Base-by-base conservation (phyloP, 1,140 invertebrate genomes). In the Leptopilina boulardi region DNA sequence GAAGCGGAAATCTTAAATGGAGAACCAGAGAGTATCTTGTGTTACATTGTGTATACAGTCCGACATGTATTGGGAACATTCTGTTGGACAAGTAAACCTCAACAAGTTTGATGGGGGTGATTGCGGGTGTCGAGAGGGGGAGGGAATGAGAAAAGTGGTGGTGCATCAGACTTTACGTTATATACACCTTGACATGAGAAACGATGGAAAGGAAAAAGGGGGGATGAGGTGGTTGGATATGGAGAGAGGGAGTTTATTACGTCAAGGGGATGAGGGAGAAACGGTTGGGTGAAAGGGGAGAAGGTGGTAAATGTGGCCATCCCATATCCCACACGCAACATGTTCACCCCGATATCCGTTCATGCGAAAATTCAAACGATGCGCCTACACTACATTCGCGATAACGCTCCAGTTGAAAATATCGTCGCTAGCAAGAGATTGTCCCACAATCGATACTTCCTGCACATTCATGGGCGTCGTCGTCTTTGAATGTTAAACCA, bases 361-460 rank as follows among this genome's bases (percentile, higher is more conserved):
- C 86, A 84, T 85, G 84, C 81, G 85, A 87, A 84, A 87, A 86
- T 87, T 87, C 82, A 85, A 87, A 87, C 82, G 84, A 82, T 79
- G 78, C 85, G 82, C 83, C 84, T 82, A 84, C 80, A 85, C 80
- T 82, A 75, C 75, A 79, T 66, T 76, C 75, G 26, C 59, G 59
- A 80, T 80, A 80, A 80, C 75, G 72, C 79, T 73, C 73, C 44
- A 73, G 75, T 80, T 75, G 71, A 76, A 76, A 76, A 76, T 73
- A 56, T 74, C 71, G 71, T 76, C 59, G 59, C 59, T 66, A 1
- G 23, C 59, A 66, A 23, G 59, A 30, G 59, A 66, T 66, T 23
- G 59, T 66, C 11, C 11, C 59, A 66, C 23, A 66, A 66, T 66
- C 59, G 59, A 66, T 66, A 66, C 59, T 30, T 51, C 23, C 59